Evolutionary conservation across 2,797 vertebrate genomes (phyloP), one percentile per base, ranked within the genome.

Genomic region (Pelobates cultripes): DNA sequence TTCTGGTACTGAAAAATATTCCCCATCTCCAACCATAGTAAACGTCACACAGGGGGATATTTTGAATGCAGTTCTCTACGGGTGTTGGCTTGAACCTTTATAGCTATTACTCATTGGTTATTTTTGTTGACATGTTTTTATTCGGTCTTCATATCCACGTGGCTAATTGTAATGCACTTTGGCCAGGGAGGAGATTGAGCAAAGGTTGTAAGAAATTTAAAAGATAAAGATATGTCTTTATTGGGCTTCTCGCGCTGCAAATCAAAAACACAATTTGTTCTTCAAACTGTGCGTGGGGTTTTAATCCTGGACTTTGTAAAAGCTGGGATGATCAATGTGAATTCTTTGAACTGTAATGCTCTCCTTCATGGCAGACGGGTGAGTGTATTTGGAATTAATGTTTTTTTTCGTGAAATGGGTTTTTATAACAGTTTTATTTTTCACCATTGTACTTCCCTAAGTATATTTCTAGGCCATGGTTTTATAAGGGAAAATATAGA

Each of bases 91-190:
- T 6, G 61, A 64, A n/a, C 4, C 28, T 64, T 40, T 64, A 17
- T 4, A 3, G 28, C 17, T 40, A 64, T 17, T 57, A 64, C 4
- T 7, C 61, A 64, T 17, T 40, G 5, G 6, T 4, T 17, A 4
- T 64, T 4, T 64, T 4, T 40, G 15, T 64, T 70, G 42, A 7
- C 51, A n/a, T 28, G 17, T 71, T 71, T 71, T 51, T 9, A 64
- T 64, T 64, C 28, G 28, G 28, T 3, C 6, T 17, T 14, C 41
- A 28, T 2, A 60, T 40, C 43, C 51, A 78, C 70, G 80, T 82
- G 80, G 75, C 75, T 77, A 68, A 77, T 77, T 73, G 63, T 77
- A 67, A n/a, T 73, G 80, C 14, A 77, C 80, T 77, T 82, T 82
- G 80, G n/a, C 55, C 80, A 60, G 75, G 75, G 66, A 72, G 75